These are phyloP conservation scores for Nezara viridula DNA, from an alignment of 2,888 invertebrate genomes.

Conservation along the genomic window DNA sequence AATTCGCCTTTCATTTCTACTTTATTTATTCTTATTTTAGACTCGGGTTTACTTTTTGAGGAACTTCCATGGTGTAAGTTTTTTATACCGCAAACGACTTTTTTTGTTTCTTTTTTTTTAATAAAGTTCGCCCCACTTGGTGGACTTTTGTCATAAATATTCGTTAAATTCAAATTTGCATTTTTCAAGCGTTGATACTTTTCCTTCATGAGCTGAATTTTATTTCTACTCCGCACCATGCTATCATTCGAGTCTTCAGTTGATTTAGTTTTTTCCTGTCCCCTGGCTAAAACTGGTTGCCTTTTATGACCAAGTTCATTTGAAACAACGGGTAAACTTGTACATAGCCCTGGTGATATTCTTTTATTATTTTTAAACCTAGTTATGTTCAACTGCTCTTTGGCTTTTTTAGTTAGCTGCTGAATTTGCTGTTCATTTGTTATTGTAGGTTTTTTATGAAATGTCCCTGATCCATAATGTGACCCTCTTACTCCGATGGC, in stretches of 20 bases:
- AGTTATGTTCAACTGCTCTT: background rate
- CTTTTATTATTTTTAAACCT: slow-evolving; percentile 10
- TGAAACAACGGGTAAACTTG: background rate
- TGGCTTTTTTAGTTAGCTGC: slow-evolving; percentile 15
- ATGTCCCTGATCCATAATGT: background rate
- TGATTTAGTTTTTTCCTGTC: background rate
- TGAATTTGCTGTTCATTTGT: background rate
- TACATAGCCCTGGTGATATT: background rate
- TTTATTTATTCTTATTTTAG: background rate
- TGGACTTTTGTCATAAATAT: background rate
- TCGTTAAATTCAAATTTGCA: background rate
- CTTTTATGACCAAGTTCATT: background rate
- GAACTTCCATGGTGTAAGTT: background rate
- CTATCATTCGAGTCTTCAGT: background rate
- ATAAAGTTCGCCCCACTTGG: background rate
- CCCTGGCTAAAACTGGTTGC: background rate
- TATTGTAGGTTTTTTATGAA: background rate
- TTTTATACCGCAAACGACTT: background rate
- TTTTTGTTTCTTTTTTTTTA: background rate
- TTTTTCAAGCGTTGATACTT: background rate
- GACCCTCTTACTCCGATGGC: background rate
- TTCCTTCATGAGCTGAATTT: slow-evolving; percentile 9
- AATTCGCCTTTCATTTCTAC: background rate
- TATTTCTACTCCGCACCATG: background rate
- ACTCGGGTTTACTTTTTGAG: background rate